Percentiles rank a stretch among this genome's conserved stretches.
Evolutionary conservation across 2,888 invertebrate genomes (phyloP).

Genomic region (Heterodera filipjevi): DNA sequence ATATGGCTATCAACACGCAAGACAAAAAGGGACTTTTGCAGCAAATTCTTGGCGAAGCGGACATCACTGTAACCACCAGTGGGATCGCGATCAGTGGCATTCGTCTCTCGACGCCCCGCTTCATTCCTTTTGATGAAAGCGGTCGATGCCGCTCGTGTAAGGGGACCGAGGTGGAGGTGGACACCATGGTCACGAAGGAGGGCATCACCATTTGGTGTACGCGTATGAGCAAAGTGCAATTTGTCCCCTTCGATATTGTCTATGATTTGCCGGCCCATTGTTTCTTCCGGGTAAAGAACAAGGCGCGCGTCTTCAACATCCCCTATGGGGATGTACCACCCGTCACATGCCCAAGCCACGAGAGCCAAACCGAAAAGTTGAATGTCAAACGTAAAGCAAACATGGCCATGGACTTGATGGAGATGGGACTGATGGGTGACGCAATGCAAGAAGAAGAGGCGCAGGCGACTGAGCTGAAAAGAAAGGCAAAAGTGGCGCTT

Average conservation of each 20-base stretch:
- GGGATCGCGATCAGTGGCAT: background rate
- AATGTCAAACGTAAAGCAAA: too few relatives aligned
- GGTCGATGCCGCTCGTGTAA: conserved; percentile 3
- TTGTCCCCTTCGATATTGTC: conserved; percentile 14
- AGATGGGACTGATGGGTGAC: too few relatives aligned
- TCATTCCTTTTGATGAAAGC: background rate
- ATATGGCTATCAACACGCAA: conserved; percentile 11
- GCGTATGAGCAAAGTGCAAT: background rate
- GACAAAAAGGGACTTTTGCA: background rate
- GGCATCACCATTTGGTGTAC: conserved; percentile 8
- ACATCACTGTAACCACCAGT: background rate
- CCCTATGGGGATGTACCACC: too few relatives aligned
- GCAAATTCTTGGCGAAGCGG: background rate
- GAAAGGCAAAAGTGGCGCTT: too few relatives aligned
- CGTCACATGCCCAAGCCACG: too few relatives aligned
- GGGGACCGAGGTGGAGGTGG: background rate
- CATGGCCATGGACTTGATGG: too few relatives aligned
- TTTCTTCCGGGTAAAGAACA: too few relatives aligned
- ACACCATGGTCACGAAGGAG: conserved; percentile 11
- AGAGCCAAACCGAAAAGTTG: too few relatives aligned
- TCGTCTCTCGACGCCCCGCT: background rate
- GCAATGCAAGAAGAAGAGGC: too few relatives aligned
- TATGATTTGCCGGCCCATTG: too few relatives aligned
- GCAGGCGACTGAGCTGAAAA: too few relatives aligned
- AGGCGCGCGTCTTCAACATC: too few relatives aligned